Conservation (phyloP, 2,113 vertebrate genomes). For the Tragelaphus strepsiceros region DNA sequence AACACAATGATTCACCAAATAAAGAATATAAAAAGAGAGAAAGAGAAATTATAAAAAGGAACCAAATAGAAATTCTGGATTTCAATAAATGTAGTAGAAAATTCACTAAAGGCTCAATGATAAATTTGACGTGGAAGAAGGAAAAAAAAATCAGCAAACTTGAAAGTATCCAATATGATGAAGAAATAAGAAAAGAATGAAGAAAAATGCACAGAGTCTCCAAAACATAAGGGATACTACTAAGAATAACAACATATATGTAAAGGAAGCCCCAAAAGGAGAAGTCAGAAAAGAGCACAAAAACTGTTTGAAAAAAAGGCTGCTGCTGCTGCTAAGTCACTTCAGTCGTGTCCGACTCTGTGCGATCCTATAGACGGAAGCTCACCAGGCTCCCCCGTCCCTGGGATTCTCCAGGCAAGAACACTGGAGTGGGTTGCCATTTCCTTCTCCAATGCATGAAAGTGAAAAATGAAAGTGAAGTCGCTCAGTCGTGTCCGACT, state of each 20-base stretch:
- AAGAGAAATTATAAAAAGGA: constrained; percentile 24
- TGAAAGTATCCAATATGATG: background rate
- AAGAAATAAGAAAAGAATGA: background rate
- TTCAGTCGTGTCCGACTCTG: no score
- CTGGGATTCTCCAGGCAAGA: no score
- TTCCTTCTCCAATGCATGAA: no score
- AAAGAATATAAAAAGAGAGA: background rate
- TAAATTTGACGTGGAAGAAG: background rate
- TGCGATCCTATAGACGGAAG: no score
- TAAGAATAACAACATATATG: background rate
- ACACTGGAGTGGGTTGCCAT: no score
- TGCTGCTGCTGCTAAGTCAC: no score
- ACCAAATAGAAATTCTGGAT: background rate
- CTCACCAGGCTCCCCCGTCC: no score
- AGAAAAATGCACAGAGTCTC: background rate
- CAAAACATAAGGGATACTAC: background rate
- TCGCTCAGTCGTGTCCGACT: no score
- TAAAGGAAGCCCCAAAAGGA: background rate
- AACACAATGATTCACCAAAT: background rate
- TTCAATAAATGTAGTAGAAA: constrained; percentile 19
- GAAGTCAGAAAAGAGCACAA: background rate
- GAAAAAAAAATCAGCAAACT: background rate
- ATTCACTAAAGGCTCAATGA: background rate
- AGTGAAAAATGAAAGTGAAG: no score
- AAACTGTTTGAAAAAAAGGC: background rate